Conservation (phyloP, 2,113 vertebrate species). For the Todiramphus saurophagus region DNA sequence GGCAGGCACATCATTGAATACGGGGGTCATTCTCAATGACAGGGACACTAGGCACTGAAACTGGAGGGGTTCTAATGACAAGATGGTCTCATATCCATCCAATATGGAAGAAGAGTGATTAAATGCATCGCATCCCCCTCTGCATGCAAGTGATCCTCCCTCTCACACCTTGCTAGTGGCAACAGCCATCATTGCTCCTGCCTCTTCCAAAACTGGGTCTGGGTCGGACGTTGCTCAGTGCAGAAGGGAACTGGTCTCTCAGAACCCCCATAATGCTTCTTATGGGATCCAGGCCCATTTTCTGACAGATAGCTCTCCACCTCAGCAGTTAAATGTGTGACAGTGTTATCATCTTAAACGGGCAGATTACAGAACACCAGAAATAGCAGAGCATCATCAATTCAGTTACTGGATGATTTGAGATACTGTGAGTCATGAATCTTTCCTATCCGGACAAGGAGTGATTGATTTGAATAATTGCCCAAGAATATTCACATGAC, state of each 20-base stretch:
- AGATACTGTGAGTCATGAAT: constrained; percentile 43
- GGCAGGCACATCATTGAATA: not conserved
- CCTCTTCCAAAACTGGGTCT: not conserved
- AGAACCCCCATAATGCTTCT: not conserved
- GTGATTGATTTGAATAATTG: constrained; percentile 58
- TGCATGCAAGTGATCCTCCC: rapidly evolving
- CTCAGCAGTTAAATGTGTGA: not conserved
- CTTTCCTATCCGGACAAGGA: not conserved
- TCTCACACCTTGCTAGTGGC: not conserved
- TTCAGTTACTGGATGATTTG: not conserved
- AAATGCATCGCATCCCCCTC: rapidly evolving
- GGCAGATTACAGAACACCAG: not conserved
- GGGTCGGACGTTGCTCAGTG: not conserved
- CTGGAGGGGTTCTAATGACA: not conserved
- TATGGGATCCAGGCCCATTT: not conserved
- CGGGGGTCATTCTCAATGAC: not conserved
- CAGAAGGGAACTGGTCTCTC: not conserved
- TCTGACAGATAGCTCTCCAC: not conserved
- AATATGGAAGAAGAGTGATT: not conserved
- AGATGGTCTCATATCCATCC: not conserved
- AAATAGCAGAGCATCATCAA: constrained; percentile 14
- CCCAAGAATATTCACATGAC: constrained; percentile 6
- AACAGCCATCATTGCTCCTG: not conserved
- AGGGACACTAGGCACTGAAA: not conserved
- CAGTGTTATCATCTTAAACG: not conserved